phyloP scores from a whole-genome alignment of 2,888 invertebrate genomes.

The Hypercompe scribonia region DNA sequence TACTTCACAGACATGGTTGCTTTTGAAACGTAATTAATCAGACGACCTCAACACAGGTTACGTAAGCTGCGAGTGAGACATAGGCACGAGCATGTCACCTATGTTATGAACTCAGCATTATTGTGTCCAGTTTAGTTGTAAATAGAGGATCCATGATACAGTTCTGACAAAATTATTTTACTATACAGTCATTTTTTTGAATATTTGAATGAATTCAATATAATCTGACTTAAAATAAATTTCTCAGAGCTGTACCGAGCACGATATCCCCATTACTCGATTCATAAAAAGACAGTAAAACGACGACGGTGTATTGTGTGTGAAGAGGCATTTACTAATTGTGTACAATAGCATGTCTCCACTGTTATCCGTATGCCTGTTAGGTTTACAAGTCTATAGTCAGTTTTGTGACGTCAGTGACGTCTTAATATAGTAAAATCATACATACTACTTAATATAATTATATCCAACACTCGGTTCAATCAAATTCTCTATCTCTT shows the following conservation, averaged over 20 bases:
- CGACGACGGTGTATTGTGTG: constrained; percentile 31
- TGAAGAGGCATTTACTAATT: constrained; percentile 52
- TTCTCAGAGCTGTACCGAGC: constrained; percentile 21
- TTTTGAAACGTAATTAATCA: constrained; percentile 14
- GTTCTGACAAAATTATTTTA: constrained; percentile 17
- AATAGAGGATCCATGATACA: background rate
- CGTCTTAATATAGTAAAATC: background rate
- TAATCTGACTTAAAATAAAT: background rate
- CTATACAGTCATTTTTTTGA: background rate
- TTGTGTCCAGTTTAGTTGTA: background rate
- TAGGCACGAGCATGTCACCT: background rate
- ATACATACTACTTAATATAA: too few species aligned
- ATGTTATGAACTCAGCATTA: background rate
- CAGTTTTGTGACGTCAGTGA: background rate
- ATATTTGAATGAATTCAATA: background rate
- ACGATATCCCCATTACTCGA: constrained; percentile 12
- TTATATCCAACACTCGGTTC: background rate
- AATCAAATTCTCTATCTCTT: background rate
- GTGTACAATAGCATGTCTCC: constrained; percentile 40
- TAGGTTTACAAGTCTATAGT: background rate
- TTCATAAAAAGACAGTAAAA: constrained; percentile 50
- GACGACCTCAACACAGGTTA: constrained; percentile 5
- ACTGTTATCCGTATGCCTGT: constrained; percentile 32
- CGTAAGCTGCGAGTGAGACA: background rate
- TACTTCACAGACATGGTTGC: constrained; percentile 21